Base-by-base conservation (phyloP, 2,113 vertebrate genomes). In the Clupea harengus region DNA sequence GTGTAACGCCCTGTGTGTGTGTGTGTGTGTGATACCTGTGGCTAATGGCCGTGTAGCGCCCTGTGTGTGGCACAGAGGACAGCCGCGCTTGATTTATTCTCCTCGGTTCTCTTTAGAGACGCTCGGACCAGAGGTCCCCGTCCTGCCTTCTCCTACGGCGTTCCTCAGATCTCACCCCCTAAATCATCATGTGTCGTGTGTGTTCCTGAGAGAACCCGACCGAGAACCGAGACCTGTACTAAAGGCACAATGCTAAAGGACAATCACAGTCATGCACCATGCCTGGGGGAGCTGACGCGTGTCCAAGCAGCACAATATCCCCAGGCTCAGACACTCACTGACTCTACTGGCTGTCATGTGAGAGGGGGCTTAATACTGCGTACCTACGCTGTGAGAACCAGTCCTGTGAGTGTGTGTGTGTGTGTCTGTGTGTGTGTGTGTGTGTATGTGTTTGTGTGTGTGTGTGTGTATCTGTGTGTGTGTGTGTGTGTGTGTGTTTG, bases 231-330 rank as follows among this genome's bases (percentile, higher is more conserved):
- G n/a, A 72, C 8, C n/a, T 28, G 2, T 11, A 32, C 64, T 13
- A 4, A 72, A 81, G 82, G 47, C 60, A 82, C 50, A 47, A 18
- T 57, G 84, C 81, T 85, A 15, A 81, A 54, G 57, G 88, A 87
- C 88, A 81, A 75, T 88, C 54, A 87, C 88, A 81, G 54, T 88
- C 54, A 81, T n/a, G 15, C 5, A 32, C 72, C 13, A 72, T 25
- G 60, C 20, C 32, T 18, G 15, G 44, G 45, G 22, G 17, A 20
- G 6, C 17, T 13, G 20, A 46, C 7, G 22, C 6, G 44, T 75
- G 75, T 22, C 13, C 20, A 57, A 46, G 28, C 78, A 57, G 50
- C 80, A 81, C 32, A 85, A 60, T 3, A 39, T 39, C 39, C 39
- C 39, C 39, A 8, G 25, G 10, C 6, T 28, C 8, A 72, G 64